phyloP scores from a whole-genome alignment of 2,888 invertebrate genomes.

The Archips xylosteana region DNA sequence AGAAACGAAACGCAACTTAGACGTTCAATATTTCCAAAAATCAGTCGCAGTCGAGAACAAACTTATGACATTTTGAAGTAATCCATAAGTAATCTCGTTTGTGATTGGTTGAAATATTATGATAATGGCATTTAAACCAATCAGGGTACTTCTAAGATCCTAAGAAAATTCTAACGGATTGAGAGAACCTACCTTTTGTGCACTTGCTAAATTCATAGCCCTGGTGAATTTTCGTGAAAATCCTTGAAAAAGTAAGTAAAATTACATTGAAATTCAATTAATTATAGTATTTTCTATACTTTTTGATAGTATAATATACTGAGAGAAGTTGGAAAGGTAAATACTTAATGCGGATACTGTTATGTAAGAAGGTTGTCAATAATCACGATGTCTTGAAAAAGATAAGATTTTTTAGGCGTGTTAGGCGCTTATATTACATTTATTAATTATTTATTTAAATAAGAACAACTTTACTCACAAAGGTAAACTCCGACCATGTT shows the following conservation, averaged over 20 bases:
- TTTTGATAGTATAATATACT: not conserved
- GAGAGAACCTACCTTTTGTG: slow-evolving; percentile 47
- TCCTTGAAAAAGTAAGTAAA: slow-evolving; percentile 52
- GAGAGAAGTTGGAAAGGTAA: not conserved
- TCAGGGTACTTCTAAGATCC: slow-evolving; percentile 9
- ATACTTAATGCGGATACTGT: slow-evolving; percentile 45
- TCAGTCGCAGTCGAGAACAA: slow-evolving; percentile 21
- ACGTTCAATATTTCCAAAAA: not conserved
- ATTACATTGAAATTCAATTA: slow-evolving; percentile 26
- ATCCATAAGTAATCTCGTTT: not conserved
- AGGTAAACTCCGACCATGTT: not conserved
- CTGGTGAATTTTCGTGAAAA: slow-evolving; percentile 41
- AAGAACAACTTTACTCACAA: not conserved
- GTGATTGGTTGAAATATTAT: slow-evolving; percentile 12
- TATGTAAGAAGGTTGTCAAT: slow-evolving; percentile 57
- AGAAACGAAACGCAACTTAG: slow-evolving; percentile 10
- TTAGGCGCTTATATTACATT: not conserved
- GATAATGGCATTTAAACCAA: slow-evolving; percentile 13
- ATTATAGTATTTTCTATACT: not conserved
- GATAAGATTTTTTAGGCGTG: slow-evolving; percentile 20
- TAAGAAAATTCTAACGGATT: slow-evolving; percentile 5
- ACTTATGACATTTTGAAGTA: not conserved
- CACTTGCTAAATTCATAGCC: slow-evolving; percentile 49
- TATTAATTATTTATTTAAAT: not conserved
- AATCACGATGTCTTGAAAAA: slow-evolving; percentile 30